Base-by-base conservation (phyloP, 2,113 vertebrate species). In the Noctilio leporinus region DNA sequence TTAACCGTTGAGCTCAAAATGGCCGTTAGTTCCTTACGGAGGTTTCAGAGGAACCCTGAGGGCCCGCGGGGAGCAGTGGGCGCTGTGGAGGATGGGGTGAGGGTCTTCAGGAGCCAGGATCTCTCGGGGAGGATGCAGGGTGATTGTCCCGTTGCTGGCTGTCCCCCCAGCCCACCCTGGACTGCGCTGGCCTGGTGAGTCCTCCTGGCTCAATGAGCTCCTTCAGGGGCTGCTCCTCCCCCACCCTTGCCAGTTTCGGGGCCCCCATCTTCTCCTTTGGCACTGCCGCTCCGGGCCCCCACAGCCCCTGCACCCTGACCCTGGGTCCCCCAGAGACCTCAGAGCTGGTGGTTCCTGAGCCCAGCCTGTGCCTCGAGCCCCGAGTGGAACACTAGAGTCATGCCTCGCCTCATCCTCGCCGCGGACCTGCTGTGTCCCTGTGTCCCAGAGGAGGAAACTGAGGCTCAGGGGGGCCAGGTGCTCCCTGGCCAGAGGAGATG, bases 191-290 rank as follows among this genome's bases (percentile, higher is more conserved):
- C 22, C 24, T 65, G 59, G 28, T 8, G 49, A 53, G 38, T 70
- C 45, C 47, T 72, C 20, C 30, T 38, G 26, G 12, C 28, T n/a
- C 16, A 83, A 6, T 3, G 35, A 55, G 28, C 12, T 64, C 86
- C 30, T 67, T 67, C 14, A 49, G 59, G 24, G 57, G 53, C 2
- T 33, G 49, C 65, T 67, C 28, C 70, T 19, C 2, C n/a, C 45
- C 26, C 0, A 5, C 28, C 53, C 17, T 0, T 19, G 7, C 69
- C 45, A 7, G 0, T 20, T 59, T 53, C n/a, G n/a, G 22, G 3
- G 24, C 40, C 19, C 0, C 40, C 1, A 0, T 7, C 7, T 35
- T 26, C 67, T 64, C 59, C 15, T 24, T 57, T 26, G 64, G 59
- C 53, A 11, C 20, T 3, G 51, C 26, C 43, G 35, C 30, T 76